Percentiles rank a stretch among this genome's conserved stretches.
Conservation (phyloP, 37 sponge, comb jelly and placozoan genomes). For the Aphrocallistes beatrix region DNA sequence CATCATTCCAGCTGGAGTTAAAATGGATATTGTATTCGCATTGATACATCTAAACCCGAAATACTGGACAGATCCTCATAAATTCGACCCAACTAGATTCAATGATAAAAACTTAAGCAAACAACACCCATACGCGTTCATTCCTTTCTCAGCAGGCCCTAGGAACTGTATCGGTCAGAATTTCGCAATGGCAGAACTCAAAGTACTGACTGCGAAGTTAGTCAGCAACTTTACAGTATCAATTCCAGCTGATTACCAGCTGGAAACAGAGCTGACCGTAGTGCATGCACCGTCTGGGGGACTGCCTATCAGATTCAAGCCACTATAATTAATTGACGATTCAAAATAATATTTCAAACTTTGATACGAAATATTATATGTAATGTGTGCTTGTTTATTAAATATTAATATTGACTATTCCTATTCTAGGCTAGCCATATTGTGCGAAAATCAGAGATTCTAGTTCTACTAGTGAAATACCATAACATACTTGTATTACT, state of each 20-base stretch:
- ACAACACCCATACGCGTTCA: conserved; percentile 14
- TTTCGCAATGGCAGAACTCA: conserved; percentile 11
- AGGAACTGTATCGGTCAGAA: conserved; percentile 20
- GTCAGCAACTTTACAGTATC: neutral
- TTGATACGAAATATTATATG: too few species aligned
- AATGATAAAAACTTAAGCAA: neutral
- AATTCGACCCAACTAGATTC: conserved; percentile 20
- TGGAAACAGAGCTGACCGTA: neutral
- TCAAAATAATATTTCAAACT: too few species aligned
- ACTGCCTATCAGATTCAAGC: neutral
- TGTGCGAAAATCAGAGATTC: too few species aligned
- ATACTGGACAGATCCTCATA: conserved; percentile 9
- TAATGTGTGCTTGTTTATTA: too few species aligned
- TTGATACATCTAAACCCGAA: neutral
- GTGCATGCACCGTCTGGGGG: neutral
- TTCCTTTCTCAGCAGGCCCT: conserved; percentile 5
- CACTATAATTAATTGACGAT: neutral
- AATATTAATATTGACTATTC: too few species aligned
- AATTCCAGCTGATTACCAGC: neutral
- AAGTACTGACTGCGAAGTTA: neutral
- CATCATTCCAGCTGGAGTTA: neutral
- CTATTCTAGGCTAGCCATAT: too few species aligned
- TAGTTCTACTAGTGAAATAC: too few species aligned
- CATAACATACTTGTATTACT: too few species aligned
- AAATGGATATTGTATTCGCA: neutral